These are phyloP conservation scores for Epinotia demarniana DNA, from an alignment of 2,888 invertebrate species.

Conservation along the genomic window DNA sequence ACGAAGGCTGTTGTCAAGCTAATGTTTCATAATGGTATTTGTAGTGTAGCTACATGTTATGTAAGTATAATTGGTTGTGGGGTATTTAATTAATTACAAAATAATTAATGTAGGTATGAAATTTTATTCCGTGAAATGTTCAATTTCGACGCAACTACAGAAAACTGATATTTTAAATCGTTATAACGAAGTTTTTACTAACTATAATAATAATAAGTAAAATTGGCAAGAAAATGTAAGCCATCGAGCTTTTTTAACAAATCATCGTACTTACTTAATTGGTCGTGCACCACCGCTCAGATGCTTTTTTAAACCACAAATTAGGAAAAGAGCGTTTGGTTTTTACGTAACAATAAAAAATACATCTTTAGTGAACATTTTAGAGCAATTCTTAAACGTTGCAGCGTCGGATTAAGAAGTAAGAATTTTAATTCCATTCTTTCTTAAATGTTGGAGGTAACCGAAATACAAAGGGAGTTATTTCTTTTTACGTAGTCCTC, in stretches of 20 bases:
- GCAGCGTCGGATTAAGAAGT: constrained; percentile 25
- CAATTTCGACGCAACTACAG: background rate
- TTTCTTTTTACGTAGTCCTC: constrained; percentile 61
- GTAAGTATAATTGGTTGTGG: too few species aligned
- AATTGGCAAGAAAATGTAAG: constrained; percentile 8
- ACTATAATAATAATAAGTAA: background rate
- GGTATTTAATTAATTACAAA: background rate
- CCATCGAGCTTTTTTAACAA: constrained; percentile 1
- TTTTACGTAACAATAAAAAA: constrained; percentile 27
- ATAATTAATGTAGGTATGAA: background rate
- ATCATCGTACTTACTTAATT: constrained; percentile 11
- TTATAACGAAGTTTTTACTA: too few species aligned
- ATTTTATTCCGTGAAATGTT: background rate
- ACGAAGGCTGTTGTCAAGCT: background rate
- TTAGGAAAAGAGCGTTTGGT: constrained; percentile 29
- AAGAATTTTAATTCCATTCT: constrained; percentile 27
- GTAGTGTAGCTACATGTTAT: too few species aligned
- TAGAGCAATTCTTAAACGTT: constrained; percentile 12
- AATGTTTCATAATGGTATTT: background rate
- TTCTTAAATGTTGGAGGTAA: constrained; percentile 25
- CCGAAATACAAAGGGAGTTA: constrained; percentile 50
- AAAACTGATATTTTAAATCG: too few species aligned
- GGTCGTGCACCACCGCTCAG: constrained; percentile 1
- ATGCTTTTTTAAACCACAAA: constrained; percentile 18
- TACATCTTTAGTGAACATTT: constrained; percentile 33